Base-by-base conservation (phyloP, 2,113 vertebrate species). In the Kryptolebias marmoratus region DNA sequence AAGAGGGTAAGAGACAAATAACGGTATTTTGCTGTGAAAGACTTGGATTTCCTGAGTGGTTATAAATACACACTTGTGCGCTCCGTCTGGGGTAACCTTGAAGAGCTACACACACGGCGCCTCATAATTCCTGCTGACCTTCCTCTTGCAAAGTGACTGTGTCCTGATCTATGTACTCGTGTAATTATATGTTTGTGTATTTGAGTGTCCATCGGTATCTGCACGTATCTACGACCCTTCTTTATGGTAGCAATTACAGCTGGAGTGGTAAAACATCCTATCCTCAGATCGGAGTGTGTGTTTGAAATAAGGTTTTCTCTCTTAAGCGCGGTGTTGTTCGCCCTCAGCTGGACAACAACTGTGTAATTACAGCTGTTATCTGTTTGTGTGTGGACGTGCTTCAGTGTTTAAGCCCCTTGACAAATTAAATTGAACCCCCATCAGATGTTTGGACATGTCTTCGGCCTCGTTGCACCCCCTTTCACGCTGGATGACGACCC, bases 351-450 rank as follows among this genome's bases (percentile, higher is more conserved):
- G 80, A 85, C 82, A 73, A 67, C 27, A 9, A 48, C 80, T 69
- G 59, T 71, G 78, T 85, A 85, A 87, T 90, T 87, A 86, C 71
- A 66, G 66, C 62, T 79, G 71, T 78, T 87, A 86, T 85, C 87
- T 75, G 68, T 68, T 59, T 22, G 66, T 61, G 67, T 80, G 39
- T 68, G 60, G 59, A 57, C 64, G 52, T 47, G 59, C 11, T 14
- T 13, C 32, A 49, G 45, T 13, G 36, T 8, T 54, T 55, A 55
- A 83, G 77, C 71, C 68, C 50, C 55, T 70, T 50, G 14, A 80
- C 59, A 72, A 73, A 88, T 82, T 67, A 67, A 70, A 58, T 75
- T 56, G 64, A 66, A 70, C 75, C 32, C 22, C 64, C 4, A 7
- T 77, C 69, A 57, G 71, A 74, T 16, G 13, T 48, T 68, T 64